These are phyloP conservation scores for Indicator maculatus DNA, from an alignment of 2,113 vertebrate species.

Conservation along the genomic window DNA sequence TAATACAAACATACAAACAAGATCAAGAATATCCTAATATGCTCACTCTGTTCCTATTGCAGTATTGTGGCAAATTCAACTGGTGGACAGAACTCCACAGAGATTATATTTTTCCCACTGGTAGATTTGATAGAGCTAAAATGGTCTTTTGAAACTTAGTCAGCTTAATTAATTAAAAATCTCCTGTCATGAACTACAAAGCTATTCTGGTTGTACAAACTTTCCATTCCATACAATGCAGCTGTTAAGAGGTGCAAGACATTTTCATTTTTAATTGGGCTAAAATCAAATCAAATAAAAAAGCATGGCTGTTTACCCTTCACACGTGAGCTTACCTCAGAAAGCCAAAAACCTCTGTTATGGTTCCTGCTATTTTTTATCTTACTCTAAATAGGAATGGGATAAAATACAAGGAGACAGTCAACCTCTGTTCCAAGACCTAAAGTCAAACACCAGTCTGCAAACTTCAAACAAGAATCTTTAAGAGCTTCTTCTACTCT, in stretches of 20 bases:
- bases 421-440: background rate
- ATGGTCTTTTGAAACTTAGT: background rate
- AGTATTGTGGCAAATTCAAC: background rate
- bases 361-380: background rate
- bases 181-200: background rate
- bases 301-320: background rate
- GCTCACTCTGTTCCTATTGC: background rate
- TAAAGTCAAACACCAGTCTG: background rate
- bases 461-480: background rate
- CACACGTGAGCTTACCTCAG: background rate
- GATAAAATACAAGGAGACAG: background rate
- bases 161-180: background rate
- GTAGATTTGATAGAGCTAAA: background rate
- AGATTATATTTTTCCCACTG: background rate
- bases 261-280: background rate
- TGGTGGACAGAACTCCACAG: background rate
- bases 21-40: background rate
- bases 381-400: background rate
- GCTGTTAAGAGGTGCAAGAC: background rate
- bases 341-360: background rate
- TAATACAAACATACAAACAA: background rate
- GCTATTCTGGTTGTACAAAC: background rate
- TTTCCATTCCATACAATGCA: background rate
- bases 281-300: background rate
- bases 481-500: conserved; percentile 17